Conservation (phyloP, 1,140 invertebrate genomes). For the Sitophilus oryzae region DNA sequence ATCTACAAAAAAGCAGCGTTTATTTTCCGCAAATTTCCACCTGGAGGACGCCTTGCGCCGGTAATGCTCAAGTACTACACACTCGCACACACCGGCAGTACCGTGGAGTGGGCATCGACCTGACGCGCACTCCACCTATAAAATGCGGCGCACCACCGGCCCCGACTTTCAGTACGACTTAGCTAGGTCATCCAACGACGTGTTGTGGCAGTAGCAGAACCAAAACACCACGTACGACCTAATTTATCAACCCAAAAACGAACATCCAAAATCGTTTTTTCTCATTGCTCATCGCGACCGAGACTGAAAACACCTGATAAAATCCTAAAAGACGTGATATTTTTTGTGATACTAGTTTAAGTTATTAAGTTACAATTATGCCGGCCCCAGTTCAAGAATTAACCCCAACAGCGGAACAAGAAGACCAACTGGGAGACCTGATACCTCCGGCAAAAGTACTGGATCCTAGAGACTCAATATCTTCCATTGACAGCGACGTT, state of each 20-base stretch:
- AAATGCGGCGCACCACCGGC: conserved; percentile 11
- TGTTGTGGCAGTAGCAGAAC: conserved; percentile 42
- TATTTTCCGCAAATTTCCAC: conserved; percentile 24
- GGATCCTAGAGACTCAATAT: conserved; percentile 57
- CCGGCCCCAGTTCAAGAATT: conserved; percentile 34
- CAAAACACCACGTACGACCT: conserved; percentile 38
- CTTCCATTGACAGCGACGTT: conserved; percentile 58
- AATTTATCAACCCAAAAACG: conserved; percentile 25
- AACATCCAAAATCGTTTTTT: conserved; percentile 15
- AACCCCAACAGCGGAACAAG: conserved; percentile 26
- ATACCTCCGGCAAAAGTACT: conserved; percentile 47
- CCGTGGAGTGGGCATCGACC: conserved; percentile 22
- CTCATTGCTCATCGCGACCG: conserved; percentile 23
- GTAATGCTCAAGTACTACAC: conserved; percentile 11
- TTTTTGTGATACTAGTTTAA: conserved; percentile 37
- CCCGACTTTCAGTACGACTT: conserved; percentile 28
- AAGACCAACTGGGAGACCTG: conserved; percentile 42
- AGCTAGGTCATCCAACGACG: conserved; percentile 43
- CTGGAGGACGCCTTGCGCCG: conserved; percentile 21
- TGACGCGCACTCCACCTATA: conserved; percentile 26
- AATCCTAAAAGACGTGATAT: conserved; percentile 25
- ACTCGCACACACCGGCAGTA: conserved; percentile 7
- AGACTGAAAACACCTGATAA: conserved; percentile 31
- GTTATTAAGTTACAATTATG: conserved; percentile 31
- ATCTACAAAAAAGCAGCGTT: neutral